phyloP scores from a whole-genome alignment of 2,888 invertebrate species.

The Eutolmus rufibarbis region DNA sequence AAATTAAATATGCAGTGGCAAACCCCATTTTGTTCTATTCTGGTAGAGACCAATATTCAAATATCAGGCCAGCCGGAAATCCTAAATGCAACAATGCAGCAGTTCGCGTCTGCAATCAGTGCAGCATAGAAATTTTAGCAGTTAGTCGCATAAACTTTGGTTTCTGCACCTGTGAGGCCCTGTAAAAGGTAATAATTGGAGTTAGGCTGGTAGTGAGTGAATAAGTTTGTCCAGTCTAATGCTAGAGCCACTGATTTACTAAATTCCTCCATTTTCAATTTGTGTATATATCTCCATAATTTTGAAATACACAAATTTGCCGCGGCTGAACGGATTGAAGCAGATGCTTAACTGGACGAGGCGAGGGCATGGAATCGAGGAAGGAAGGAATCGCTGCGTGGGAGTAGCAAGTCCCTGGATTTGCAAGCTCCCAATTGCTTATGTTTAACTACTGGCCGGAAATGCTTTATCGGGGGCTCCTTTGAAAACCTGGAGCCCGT shows the following conservation, averaged over 20 bases:
- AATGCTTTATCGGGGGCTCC: not conserved
- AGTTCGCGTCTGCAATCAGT: not conserved
- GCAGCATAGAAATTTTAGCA: not conserved
- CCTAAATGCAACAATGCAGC: not conserved
- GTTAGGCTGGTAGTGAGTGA: not conserved
- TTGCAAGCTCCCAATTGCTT: not conserved
- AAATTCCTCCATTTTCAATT: not conserved
- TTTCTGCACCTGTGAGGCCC: not conserved
- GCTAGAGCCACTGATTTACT: not conserved
- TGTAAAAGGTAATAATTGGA: not conserved
- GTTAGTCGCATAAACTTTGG: not conserved
- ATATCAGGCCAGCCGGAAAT: not conserved
- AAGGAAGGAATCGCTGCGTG: not conserved
- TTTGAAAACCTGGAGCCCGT: not conserved
- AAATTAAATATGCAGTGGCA: too few relatives aligned
- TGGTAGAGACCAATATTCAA: too few relatives aligned
- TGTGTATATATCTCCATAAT: not conserved
- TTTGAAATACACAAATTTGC: not conserved
- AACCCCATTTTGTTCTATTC: too few relatives aligned
- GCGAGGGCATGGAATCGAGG: not conserved
- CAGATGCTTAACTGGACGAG: too few relatives aligned
- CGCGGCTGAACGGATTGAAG: not conserved
- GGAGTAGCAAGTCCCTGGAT: not conserved
- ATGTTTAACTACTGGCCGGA: slow-evolving; percentile 21
- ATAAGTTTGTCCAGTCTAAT: not conserved